Evolutionary conservation across 1,140 invertebrate genomes (phyloP), one percentile per base, ranked within the genome.

Genomic region (Drosophila santomea): DNA sequence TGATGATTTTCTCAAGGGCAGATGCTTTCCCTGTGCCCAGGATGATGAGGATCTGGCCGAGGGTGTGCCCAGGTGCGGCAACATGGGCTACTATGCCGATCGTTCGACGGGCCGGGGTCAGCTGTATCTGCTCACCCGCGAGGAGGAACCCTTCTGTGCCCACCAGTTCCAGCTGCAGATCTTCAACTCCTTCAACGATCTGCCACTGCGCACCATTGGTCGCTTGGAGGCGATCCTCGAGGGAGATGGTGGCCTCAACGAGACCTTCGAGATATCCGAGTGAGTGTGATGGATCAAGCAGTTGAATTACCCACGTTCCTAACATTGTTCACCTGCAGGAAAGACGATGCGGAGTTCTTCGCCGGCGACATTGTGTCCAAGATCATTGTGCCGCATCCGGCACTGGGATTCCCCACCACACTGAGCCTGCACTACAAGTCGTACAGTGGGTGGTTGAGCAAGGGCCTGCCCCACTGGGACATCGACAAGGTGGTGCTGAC

Each of bases 41-140:
- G 85, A 91, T n/a, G 91, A 91, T 32, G 83, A 90, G 73, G 81
- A 91, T 20, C 47, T 91, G 32, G 82, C 76, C 28, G 90, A 93
- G n/a, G 91, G 94, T 4, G 93, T 93, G 14, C 91, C 93, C 5
- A 92, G 94, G 2, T 98, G 98, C 91, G 97, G 97, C 12, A 96
- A 97, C 85, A 98, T 99, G 98, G 98, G 98, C 1, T 98, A 97
- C 93, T 98, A 98, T 91, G 97, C 98, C 3, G 96, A 98, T 91
- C 93, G 95, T 7, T 96, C 96, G 0, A 94, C 94, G 3, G 97
- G 96, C 0, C 93, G 97, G 17, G 97, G 97, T 0, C 95, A 96
- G 68, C 93, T 98, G 1, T 98, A 97, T 86, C 92, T 98, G 14
- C 93, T 98, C 0, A 98, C 97, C 0, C 94, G 97, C 73, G 97